Conservation (phyloP, 2,888 invertebrate species). For the Mythimna vitellina region DNA sequence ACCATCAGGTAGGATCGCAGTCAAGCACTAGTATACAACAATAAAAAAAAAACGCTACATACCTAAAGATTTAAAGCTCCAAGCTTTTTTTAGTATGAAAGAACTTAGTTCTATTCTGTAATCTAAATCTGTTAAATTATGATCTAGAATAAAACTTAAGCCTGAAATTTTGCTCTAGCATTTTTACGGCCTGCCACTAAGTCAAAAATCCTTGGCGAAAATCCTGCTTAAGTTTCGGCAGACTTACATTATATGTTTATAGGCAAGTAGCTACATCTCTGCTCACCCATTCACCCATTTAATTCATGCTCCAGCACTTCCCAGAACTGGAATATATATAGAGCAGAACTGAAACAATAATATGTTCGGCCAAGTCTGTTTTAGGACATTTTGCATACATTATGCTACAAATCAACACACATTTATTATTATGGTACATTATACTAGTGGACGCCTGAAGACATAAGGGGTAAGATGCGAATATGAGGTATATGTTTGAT, state of each 20-base stretch:
- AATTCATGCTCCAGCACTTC: conserved; percentile 17
- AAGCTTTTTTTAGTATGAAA: too few relatives aligned
- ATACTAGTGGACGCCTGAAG: conserved; percentile 20
- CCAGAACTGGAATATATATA: conserved; percentile 38
- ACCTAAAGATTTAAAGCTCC: too few relatives aligned
- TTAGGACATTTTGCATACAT: conserved; percentile 52
- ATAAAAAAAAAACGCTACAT: too few relatives aligned
- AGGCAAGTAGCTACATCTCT: conserved; percentile 6
- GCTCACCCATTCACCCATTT: conserved; percentile 25
- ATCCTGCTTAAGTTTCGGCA: background rate
- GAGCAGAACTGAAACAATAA: conserved; percentile 49
- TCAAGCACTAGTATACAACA: too few relatives aligned
- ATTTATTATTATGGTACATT: too few relatives aligned
- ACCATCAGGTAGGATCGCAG: too few relatives aligned
- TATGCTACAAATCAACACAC: too few relatives aligned
- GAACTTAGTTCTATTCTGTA: too few relatives aligned
- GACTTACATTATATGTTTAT: conserved; percentile 5
- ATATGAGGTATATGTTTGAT: background rate
- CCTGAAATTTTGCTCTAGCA: background rate
- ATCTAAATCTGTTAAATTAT: too few relatives aligned
- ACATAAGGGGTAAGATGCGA: background rate
- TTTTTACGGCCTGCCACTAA: background rate
- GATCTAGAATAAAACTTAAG: background rate
- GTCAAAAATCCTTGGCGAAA: background rate
- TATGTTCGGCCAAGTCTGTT: conserved; percentile 39